These are phyloP conservation scores for Acanthoscelides obtectus DNA, from an alignment of 2,888 invertebrate species.

Conservation along the genomic window DNA sequence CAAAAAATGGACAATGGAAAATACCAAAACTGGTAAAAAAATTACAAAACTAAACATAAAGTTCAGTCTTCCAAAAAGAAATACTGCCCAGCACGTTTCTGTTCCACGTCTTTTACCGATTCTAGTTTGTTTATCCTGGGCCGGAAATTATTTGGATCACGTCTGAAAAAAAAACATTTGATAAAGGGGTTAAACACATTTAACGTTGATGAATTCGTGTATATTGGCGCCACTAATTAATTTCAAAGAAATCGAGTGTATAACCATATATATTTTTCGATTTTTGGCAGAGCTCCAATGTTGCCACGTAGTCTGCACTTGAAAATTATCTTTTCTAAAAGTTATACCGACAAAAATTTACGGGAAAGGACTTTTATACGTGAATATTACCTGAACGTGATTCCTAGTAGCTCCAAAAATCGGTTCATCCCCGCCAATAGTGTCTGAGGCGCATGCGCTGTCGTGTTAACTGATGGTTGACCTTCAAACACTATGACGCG, in stretches of 20 bases:
- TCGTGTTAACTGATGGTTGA: constrained; percentile 80
- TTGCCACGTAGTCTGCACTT: too few species aligned
- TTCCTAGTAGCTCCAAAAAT: constrained; percentile 91
- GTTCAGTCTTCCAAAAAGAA: constrained; percentile 95
- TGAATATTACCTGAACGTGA: constrained; percentile 70
- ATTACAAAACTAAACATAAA: background rate
- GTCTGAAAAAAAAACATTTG: constrained; percentile 49
- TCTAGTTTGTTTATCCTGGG: constrained; percentile 96
- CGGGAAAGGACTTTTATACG: too few species aligned
- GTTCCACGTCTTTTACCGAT: constrained; percentile 97
- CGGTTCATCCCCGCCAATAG: constrained; percentile 97
- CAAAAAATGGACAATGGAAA: background rate
- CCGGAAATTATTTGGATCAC: constrained; percentile 98
- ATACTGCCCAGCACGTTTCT: constrained; percentile 95
- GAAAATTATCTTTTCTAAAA: too few species aligned
- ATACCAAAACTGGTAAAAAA: background rate
- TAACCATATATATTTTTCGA: too few species aligned
- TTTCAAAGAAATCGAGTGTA: too few species aligned
- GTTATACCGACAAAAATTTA: too few species aligned
- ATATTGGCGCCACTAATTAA: too few species aligned
- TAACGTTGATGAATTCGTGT: too few species aligned
- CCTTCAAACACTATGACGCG: constrained; percentile 99
- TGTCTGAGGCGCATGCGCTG: constrained; percentile 88
- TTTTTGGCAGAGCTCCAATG: too few species aligned
- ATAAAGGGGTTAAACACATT: too few species aligned